A percentile compares a stretch with the other conserved stretches of the same genome.
Evolutionary conservation across 2,113 vertebrate genomes (phyloP).

Genomic region (Chlamydotis undulata): DNA sequence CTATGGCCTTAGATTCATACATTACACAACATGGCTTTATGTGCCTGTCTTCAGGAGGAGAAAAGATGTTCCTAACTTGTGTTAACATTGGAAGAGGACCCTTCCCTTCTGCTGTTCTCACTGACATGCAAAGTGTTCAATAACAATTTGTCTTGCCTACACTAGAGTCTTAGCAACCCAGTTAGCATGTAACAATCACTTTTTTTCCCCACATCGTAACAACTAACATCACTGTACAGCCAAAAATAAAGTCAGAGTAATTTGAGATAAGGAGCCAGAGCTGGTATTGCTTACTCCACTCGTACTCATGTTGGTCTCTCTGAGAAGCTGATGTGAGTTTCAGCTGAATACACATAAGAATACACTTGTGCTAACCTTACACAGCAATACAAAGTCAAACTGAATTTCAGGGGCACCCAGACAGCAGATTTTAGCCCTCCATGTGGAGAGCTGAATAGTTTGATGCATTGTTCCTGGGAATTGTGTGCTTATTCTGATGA

Average conservation of each 20-base stretch:
- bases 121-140: background rate
- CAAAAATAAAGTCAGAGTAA: background rate
- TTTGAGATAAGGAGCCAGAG: background rate
- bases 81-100: background rate
- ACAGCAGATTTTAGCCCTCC: background rate
- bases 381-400: background rate
- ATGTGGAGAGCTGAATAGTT: background rate
- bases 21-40: background rate
- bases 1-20: background rate
- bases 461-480: background rate
- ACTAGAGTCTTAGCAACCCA: background rate
- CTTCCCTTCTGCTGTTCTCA: background rate
- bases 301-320: background rate
- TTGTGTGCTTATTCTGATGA: background rate
- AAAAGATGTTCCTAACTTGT: background rate
- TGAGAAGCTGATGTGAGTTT: background rate
- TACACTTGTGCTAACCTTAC: background rate
- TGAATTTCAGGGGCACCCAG: background rate
- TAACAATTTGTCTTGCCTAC: background rate
- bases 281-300: background rate
- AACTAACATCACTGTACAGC: background rate
- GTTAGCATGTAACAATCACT: background rate
- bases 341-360: background rate
- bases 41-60: background rate
- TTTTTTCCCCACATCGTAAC: accelerated